phyloP scores from a whole-genome alignment of 2,888 invertebrate species.

The Nebria salina region DNA sequence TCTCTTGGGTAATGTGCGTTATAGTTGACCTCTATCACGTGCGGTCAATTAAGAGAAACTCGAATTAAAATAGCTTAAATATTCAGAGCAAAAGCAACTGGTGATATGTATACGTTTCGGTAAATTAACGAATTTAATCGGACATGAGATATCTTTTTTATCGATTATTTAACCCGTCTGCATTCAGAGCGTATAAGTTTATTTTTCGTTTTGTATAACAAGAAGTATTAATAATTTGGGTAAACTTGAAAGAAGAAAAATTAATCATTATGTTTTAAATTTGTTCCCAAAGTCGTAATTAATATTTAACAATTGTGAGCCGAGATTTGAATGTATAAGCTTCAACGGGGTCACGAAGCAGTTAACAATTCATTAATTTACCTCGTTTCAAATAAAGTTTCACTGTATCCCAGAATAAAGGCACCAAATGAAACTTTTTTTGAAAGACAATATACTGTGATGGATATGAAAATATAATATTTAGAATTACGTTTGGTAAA shows the following conservation, averaged over 20 bases:
- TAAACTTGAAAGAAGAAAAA: neutral
- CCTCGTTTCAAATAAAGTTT: constrained; percentile 36
- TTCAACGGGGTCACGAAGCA: constrained; percentile 10
- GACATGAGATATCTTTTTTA: neutral
- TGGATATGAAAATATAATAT: too few relatives aligned
- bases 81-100: constrained; percentile 33
- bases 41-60: constrained; percentile 34
- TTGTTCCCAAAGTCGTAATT: neutral
- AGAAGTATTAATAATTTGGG: neutral
- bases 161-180: too few relatives aligned
- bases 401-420: constrained; percentile 25
- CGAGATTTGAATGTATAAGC: constrained; percentile 4
- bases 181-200: neutral
- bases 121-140: neutral
- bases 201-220: neutral
- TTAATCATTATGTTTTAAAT: neutral
- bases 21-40: constrained; percentile 12
- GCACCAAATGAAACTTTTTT: constrained; percentile 28
- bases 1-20: neutral
- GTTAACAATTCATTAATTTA: constrained; percentile 37
- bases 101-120: constrained; percentile 34
- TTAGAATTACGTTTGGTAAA: too few relatives aligned
- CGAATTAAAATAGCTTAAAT: constrained; percentile 39
- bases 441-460: constrained; percentile 12
- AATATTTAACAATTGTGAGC: constrained; percentile 18